Percentiles rank a stretch among this genome's conserved stretches.
Conservation (phyloP, 2,113 vertebrate genomes). For the Pseudorhombus dupliciocellatus region DNA sequence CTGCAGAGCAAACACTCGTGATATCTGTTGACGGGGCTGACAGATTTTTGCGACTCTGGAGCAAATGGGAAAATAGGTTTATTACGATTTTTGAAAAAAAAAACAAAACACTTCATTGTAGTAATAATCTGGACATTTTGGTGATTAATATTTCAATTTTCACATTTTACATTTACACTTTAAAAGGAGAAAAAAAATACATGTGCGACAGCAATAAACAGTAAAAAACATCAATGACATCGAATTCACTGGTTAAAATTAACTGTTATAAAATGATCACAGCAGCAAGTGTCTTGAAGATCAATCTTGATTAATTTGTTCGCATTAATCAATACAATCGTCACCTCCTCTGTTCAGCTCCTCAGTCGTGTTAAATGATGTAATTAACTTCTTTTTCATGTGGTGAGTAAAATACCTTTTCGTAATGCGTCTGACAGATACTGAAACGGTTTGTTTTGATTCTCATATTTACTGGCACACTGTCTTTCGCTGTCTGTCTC, state of each 20-base stretch:
- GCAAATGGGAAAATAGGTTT: conserved; percentile 12
- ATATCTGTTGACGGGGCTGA: conserved; percentile 10
- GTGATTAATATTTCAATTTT: conserved; percentile 1
- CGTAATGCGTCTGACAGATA: neutral
- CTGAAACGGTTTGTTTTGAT: neutral
- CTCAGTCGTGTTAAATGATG: conserved; percentile 15
- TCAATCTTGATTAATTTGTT: conserved; percentile 14
- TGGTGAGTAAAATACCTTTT: neutral
- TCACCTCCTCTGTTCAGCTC: conserved; percentile 20
- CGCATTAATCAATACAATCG: conserved; percentile 14
- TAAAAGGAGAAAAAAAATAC: conserved; percentile 23
- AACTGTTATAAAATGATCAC: conserved; percentile 17
- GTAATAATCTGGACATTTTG: conserved; percentile 3
- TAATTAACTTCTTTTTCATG: neutral
- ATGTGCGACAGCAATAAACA: conserved; percentile 3
- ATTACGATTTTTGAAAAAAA: conserved; percentile 12
- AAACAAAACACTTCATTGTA: neutral
- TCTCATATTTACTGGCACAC: neutral
- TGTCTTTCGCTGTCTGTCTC: neutral
- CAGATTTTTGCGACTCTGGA: conserved; percentile 11
- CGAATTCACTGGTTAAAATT: conserved; percentile 35
- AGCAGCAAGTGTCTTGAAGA: conserved; percentile 37
- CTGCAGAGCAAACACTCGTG: conserved; percentile 47
- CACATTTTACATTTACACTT: conserved; percentile 10
- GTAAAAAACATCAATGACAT: conserved; percentile 6